Conservation (phyloP, 2,113 vertebrate genomes). For the Talpa occidentalis region DNA sequence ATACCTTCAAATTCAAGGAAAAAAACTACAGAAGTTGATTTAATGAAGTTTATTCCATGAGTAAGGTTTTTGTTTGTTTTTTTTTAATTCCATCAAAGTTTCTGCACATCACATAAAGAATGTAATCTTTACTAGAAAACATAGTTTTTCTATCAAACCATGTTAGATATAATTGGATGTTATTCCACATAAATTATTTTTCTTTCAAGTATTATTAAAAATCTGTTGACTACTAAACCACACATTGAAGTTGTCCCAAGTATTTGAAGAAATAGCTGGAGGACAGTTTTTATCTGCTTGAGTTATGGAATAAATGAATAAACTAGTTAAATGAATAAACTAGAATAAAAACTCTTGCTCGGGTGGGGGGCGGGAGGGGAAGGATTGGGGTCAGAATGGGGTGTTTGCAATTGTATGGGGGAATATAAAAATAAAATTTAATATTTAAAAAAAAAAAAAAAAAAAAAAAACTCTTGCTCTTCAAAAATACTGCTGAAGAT, state of each 20-base stretch:
- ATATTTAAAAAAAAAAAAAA: too few relatives aligned
- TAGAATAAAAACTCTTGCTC: neutral
- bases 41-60: conserved; percentile 24
- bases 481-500: conserved; percentile 18
- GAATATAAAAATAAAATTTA: too few relatives aligned
- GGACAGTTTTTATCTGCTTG: conserved; percentile 16
- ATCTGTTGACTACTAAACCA: conserved; percentile 54
- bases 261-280: neutral
- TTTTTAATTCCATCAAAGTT: neutral
- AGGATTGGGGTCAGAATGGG: too few relatives aligned
- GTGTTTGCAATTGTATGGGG: too few relatives aligned
- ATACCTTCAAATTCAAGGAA: neutral
- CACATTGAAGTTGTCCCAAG: neutral
- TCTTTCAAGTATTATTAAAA: conserved; percentile 62
- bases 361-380: too few relatives aligned
- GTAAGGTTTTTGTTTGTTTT: neutral
- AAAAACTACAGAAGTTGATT: neutral
- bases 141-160: conserved; percentile 67
- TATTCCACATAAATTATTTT: conserved; percentile 70
- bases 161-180: conserved; percentile 51
- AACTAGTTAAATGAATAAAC: neutral
- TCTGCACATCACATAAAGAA: neutral
- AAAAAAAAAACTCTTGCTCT: neutral
- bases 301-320: neutral
- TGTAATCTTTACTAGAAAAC: neutral